Evolutionary conservation across 2,797 vertebrate species (phyloP).

Genomic region (Pangasius sanitwongsei): DNA sequence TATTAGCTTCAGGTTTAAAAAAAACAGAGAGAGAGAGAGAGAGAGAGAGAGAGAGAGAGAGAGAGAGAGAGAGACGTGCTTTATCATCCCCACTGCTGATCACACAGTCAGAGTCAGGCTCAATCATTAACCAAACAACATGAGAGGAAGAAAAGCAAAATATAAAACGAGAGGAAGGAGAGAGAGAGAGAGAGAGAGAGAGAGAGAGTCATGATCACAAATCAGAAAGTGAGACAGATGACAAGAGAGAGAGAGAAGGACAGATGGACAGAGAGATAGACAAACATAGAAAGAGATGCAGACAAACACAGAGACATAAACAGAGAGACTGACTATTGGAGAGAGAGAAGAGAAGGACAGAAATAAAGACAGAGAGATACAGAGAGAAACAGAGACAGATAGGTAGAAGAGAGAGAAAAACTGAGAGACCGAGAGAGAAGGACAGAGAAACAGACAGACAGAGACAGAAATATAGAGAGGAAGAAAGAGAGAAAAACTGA

Average conservation of each 20-base stretch:
- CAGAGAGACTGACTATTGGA: slow-evolving; percentile 41
- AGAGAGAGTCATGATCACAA: too few species aligned
- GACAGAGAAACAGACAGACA: too few species aligned
- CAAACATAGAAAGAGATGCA: slow-evolving; percentile 1
- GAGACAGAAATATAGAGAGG: not conserved
- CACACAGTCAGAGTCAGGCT: not conserved
- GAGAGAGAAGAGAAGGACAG: slow-evolving; percentile 41
- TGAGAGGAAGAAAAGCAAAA: not conserved
- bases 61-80: not conserved
- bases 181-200: too few species aligned
- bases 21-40: not conserved
- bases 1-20: not conserved
- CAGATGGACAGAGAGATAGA: not conserved
- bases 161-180: not conserved
- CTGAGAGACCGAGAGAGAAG: too few species aligned
- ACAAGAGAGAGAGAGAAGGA: not conserved
- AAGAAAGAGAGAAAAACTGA: not conserved
- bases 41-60: not conserved
- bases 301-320: slow-evolving; percentile 46
- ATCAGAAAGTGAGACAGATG: not conserved
- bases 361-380: not conserved
- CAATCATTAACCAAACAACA: not conserved
- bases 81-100: not conserved
- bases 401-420: too few species aligned
- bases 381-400: slow-evolving; percentile 44